Evolutionary conservation across 1,140 invertebrate genomes (phyloP), one percentile per base, ranked within the genome.

Genomic region (Bombus terrestris): DNA sequence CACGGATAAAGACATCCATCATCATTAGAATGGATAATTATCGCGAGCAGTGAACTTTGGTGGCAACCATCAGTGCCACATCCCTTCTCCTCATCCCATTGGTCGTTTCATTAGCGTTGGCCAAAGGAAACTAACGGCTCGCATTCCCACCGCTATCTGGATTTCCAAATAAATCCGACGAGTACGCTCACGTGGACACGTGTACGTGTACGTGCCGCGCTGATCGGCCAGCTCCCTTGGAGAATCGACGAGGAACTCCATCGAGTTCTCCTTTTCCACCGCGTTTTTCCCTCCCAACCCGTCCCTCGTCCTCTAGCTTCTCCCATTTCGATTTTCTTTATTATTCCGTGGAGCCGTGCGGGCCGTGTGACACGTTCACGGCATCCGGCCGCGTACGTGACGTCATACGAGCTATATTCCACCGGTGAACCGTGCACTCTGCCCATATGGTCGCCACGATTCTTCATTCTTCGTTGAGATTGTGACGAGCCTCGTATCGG

Each of bases 351-450:
- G 85, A 86, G 88, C 68, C 88, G 74, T 76, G 87, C 89, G 86
- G 82, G 59, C 62, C 91, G 89, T 89, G 91, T 88, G 91, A 91
- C 92, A 93, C 92, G 92, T 92, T 85, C 88, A 84, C 90, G 90
- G 90, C 92, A 93, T 94, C 93, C 93, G 93, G 93, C 83, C 88
- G 77, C 81, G 92, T 93, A 94, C 93, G 93, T 93, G 93, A 93
- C 92, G 93, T 93, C 93, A 93, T 90, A 93, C 78, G 82, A 77
- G 86, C 84, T 84, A 91, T 90, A 91, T 91, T 74, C 72, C 81
- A 85, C 59, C 89, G 90, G 82, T 91, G 76, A 80, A 85, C 80
- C 86, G 28, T 59, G 53, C 74, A 35, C 37, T 62, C 39, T 71
- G 84, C 64, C 87, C 89, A 90, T 88, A 90, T 90, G 86, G 89